Evolutionary conservation across 2,113 vertebrate genomes (phyloP), one percentile per base, ranked within the genome.

Genomic region (Oenanthe melanoleuca): DNA sequence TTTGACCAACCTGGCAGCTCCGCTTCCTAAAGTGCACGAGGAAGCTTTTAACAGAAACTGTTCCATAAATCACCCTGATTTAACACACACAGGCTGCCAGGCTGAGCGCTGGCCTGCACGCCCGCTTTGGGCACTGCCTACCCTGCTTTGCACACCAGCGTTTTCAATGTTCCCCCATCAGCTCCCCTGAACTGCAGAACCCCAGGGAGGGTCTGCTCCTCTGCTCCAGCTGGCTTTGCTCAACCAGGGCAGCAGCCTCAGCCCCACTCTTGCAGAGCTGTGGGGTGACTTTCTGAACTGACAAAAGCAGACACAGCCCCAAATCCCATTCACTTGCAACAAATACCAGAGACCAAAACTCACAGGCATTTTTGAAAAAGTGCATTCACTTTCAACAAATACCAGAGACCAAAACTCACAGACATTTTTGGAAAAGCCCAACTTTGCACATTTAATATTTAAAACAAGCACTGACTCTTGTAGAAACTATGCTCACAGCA

Each of bases 1-100:
- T 53, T 61, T 69, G 86, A 94, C 90, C 95, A 93, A 71, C 1
- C 83, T 80, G 93, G 89, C 95, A 93, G 95, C 89, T 60, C 47
- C 0, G 1, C 66, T 73, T 71, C 90, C 88, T 70, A 3, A 89
- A 96, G 81, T 49, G 86, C 93, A 91, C 12, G 21, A 95, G 75
- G 84, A 93, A 86, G 90, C 90, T 95, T 96, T 95, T 91, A 91
- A 87, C 57, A 80, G 85, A 57, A 75, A 50, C 34, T 12, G 86
- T 31, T 91, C 91, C 86, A 93, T 75, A 95, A 93, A 92, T 95
- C 92, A 81, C n/a, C 65, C 65, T 8, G 72, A 56, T 74, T 93
- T 83, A 89, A 70, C 26, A 63, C 0, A 74, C 31, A 2, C 66
- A 52, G 90, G 22, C 80, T 81, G 80, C 83, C 91, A 93, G 83